phyloP scores from a whole-genome alignment of 2,888 invertebrate species.

The Sclerodermus sp. region DNA sequence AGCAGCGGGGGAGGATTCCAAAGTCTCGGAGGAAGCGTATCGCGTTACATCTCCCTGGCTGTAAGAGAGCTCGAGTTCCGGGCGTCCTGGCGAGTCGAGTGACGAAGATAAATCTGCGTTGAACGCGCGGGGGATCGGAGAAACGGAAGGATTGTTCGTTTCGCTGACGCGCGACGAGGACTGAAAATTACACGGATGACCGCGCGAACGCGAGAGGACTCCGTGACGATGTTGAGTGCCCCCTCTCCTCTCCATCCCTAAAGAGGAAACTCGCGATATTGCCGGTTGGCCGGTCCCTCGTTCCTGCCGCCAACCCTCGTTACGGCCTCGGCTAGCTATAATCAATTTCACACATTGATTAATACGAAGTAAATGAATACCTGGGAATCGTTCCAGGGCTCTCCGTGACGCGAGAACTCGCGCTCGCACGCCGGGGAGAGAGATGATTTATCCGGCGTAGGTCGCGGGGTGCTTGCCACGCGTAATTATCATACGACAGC shows the following conservation, averaged over 20 bases:
- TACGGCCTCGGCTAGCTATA: constrained; percentile 31
- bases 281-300: no score
- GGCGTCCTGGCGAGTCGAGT: background rate
- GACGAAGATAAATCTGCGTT: constrained; percentile 8
- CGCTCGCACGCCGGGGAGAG: constrained; percentile 11
- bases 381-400: constrained; percentile 41
- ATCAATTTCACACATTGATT: constrained; percentile 55
- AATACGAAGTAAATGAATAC: constrained; percentile 54
- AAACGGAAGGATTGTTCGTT: background rate
- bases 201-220: constrained; percentile 16
- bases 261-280: no score
- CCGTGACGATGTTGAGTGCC: constrained; percentile 4
- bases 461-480: constrained; percentile 47
- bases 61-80: no score
- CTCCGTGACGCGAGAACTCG: background rate
- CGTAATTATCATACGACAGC: constrained; percentile 57
- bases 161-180: background rate
- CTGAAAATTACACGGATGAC: constrained; percentile 16
- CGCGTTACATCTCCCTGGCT: no score
- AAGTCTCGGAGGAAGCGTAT: no score
- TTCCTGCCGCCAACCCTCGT: constrained; percentile 23
- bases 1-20: no score
- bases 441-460: constrained; percentile 53
- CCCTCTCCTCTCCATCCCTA: background rate
- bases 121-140: background rate